Base-by-base conservation (phyloP, 2,888 invertebrate genomes). In the Doris montereyensis region DNA sequence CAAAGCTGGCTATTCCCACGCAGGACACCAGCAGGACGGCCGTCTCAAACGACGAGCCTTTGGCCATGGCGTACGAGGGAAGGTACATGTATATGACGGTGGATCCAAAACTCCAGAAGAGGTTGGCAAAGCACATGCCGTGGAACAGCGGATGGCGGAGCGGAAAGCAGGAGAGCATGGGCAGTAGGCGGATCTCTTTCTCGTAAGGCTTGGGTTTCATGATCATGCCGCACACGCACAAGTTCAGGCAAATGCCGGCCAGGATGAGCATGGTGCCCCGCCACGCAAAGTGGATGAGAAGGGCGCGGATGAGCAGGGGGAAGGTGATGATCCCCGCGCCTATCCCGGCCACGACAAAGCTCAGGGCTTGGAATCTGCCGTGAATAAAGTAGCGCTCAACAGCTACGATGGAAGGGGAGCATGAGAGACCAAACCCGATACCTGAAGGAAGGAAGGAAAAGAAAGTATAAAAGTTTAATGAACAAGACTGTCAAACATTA, bases 41-140 rank as follows among this genome's bases (percentile, higher is more conserved):
- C 1, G 85, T 86, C 65, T 86, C 85, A 72, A 88, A 85, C 73
- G 85, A 83, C 8, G 87, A 86, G n/a, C 87, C 87, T 76, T 83
- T 70, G 17, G 85, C 81, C 75, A 88, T 86, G 58, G 89, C 88
- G 75, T 89, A 90, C 0, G 88, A 86, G 1, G 90, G 90, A 60
- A 89, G 78, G 76, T 88, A 88, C 85, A 88, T 87, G 83, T 89
- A 90, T 35, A 89, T 86, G 8, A 89, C 84, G 21, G 87, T 86
- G 28, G 88, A 86, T 10, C 89, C 90, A 76, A 88, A 88, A 76
- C 89, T 88, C 89, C 89, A 90, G 81, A 90, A 88, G 73, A 89
- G 85, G 82, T 89, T 89, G 34, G 87, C 87, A 30, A 88, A 86
- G 76, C 88, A 87, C 85, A 90, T 84, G 2, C 87, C 88, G 41